A percentile compares a stretch with the other conserved stretches of the same genome.
Conservation (phyloP, 2,888 invertebrate species). For the Zygogramma bicolorata region DNA sequence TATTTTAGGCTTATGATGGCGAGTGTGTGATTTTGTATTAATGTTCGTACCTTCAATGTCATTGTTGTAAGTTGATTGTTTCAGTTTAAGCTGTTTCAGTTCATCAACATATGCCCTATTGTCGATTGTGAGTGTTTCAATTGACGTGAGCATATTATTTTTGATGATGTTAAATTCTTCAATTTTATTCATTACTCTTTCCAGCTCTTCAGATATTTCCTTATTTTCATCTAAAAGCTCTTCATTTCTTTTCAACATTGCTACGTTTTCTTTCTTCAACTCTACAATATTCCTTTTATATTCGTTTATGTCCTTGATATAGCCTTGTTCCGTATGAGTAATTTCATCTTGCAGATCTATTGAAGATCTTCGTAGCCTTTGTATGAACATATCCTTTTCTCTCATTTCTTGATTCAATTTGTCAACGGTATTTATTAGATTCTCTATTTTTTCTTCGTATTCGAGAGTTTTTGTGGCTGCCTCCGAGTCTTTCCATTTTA, state of each 20-base stretch:
- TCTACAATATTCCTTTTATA: background rate
- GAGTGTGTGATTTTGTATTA: too few species aligned
- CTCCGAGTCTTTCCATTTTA: background rate
- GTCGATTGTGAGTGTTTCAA: too few species aligned
- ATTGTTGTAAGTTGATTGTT: too few species aligned
- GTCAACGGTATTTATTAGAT: background rate
- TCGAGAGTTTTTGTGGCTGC: too few species aligned
- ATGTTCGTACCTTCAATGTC: too few species aligned
- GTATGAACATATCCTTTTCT: background rate
- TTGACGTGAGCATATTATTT: background rate
- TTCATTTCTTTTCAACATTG: background rate
- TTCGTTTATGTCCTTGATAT: background rate
- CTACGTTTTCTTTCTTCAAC: background rate
- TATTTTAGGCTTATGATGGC: too few species aligned
- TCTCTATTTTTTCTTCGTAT: background rate
- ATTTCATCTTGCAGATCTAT: conserved; percentile 3
- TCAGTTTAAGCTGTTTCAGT: too few species aligned
- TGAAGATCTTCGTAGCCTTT: conserved; percentile 11
- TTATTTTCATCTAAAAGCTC: background rate
- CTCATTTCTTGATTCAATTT: background rate
- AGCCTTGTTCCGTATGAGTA: background rate
- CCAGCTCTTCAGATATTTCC: background rate
- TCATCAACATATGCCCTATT: too few species aligned
- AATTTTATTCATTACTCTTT: background rate
- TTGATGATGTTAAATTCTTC: background rate